phyloP scores from a whole-genome alignment of 2,888 invertebrate species.

The Watsonalla binaria region DNA sequence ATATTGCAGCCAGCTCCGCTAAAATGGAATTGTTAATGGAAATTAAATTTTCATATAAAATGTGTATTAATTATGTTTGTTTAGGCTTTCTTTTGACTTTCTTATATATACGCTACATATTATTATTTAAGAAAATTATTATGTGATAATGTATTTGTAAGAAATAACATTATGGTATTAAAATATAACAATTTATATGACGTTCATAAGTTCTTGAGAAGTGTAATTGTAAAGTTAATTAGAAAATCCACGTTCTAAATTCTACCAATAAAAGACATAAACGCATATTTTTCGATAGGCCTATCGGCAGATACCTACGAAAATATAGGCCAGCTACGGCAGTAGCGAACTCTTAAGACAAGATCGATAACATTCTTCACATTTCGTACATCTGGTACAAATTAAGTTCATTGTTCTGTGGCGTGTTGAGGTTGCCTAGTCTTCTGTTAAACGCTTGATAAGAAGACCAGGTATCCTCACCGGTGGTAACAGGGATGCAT shows the following conservation, averaged over 20 bases:
- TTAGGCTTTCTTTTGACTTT: too few species aligned
- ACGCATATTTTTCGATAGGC: background rate
- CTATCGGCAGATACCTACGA: background rate
- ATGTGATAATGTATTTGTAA: too few species aligned
- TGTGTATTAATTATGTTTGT: too few species aligned
- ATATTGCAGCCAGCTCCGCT: slow-evolving; percentile 1
- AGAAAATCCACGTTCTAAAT: too few species aligned
- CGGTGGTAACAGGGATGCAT: slow-evolving; percentile 20
- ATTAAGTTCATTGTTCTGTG: background rate
- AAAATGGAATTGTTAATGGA: background rate
- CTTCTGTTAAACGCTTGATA: background rate
- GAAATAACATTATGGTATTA: too few species aligned
- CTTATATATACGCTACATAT: too few species aligned
- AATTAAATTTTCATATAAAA: too few species aligned
- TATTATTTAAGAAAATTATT: too few species aligned
- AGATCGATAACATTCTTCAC: background rate
- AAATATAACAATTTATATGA: too few species aligned
- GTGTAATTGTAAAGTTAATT: too few species aligned
- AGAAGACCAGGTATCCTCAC: background rate
- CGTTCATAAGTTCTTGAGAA: too few species aligned
- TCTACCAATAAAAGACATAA: background rate
- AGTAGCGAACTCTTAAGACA: background rate
- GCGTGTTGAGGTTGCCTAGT: background rate
- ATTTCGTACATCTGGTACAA: background rate
- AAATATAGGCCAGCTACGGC: background rate